These are phyloP conservation scores for Craseonycteris thonglongyai DNA, from an alignment of 2,113 vertebrate genomes.

Conservation along the genomic window DNA sequence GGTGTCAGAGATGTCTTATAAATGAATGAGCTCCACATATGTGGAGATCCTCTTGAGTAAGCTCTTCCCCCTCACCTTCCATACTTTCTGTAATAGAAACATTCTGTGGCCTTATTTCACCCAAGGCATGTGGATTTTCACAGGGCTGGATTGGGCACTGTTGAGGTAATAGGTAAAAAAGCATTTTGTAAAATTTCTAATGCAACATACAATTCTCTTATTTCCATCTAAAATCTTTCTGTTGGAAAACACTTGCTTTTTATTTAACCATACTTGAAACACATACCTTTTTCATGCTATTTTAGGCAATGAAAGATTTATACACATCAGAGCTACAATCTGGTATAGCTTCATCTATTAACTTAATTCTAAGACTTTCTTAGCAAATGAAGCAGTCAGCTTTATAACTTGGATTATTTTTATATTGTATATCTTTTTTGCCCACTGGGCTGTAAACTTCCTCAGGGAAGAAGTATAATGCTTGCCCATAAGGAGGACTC, in stretches of 20 bases:
- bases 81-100: accelerated
- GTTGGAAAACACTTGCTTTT: not conserved
- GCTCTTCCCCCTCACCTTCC: not conserved
- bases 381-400: not conserved
- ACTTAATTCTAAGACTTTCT: not conserved
- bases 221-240: not conserved
- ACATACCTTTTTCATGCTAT: not conserved
- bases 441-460: not conserved
- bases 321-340: not conserved
- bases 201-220: not conserved
- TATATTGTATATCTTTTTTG: not conserved
- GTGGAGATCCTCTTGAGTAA: not conserved
- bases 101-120: accelerated
- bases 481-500: not conserved
- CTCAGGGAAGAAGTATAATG: not conserved
- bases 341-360: not conserved
- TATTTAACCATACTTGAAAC: not conserved
- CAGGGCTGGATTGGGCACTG: not conserved
- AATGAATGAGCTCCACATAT: accelerated
- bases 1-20: not conserved
- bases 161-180: not conserved
- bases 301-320: not conserved
- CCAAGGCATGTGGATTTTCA: not conserved
- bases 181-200: not conserved
- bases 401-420: not conserved